These are phyloP conservation scores for Lasioglossum villosulum DNA, from an alignment of 2,888 invertebrate species.

Conservation along the genomic window DNA sequence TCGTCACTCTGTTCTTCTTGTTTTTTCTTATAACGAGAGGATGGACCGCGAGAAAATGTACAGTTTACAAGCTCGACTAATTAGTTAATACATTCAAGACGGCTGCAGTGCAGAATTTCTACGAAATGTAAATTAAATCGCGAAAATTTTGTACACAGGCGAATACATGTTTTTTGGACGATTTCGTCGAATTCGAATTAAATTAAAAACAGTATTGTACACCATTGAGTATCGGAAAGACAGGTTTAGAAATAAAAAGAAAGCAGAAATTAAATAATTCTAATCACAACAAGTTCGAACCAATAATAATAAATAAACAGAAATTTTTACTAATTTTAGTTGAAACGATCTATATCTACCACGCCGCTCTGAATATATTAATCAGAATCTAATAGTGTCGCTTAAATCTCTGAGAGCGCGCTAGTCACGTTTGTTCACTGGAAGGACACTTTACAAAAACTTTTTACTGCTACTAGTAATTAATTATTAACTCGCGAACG, in stretches of 20 bases:
- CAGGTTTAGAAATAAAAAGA: neutral
- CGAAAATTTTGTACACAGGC: neutral
- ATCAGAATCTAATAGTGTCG: constrained; percentile 49
- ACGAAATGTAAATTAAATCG: neutral
- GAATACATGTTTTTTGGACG: neutral
- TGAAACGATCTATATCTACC: neutral
- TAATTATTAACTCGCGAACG: constrained; percentile 17
- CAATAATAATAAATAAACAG: neutral
- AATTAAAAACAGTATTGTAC: neutral
- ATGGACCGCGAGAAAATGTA: constrained; percentile 62
- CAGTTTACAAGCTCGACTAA: constrained; percentile 63
- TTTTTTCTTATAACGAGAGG: constrained; percentile 3
- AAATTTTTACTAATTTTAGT: neutral
- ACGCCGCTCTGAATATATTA: neutral
- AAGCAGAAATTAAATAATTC: too few relatives aligned
- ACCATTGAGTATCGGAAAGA: neutral
- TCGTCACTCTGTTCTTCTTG: neutral
- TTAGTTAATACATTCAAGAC: constrained; percentile 16
- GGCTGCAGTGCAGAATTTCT: neutral
- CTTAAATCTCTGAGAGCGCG: constrained; percentile 64
- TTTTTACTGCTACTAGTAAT: constrained; percentile 50
- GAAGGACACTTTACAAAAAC: constrained; percentile 79
- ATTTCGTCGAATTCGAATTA: neutral
- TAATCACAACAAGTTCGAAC: neutral
- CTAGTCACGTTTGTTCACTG: constrained; percentile 71